Evolutionary conservation across 92 coral and sea anemone species (phyloP), one percentile per base, ranked within the genome.

Genomic region (Hydrozoanthus gracilis): DNA sequence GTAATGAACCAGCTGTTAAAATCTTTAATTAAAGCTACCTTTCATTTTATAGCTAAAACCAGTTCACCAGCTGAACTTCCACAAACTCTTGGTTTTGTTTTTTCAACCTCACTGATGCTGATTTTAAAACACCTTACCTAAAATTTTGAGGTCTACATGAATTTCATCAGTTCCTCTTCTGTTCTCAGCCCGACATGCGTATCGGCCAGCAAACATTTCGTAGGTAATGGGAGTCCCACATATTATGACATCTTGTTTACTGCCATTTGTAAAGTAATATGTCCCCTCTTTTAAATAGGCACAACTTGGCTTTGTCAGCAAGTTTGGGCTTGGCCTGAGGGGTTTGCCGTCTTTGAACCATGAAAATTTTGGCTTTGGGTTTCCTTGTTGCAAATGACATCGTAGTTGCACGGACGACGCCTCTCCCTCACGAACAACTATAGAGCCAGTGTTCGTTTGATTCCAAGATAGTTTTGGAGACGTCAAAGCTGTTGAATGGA

Each of bases 341-440:
- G 82, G 69, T 56, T 77, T 77, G 45, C 20, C 69, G 68, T 77
- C 66, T 50, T 77, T 77, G 68, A 77, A 77, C 82, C 82, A 77
- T 35, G 49, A 77, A 56, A 77, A 77, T 4, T 56, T 44, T 2
- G 82, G 82, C 16, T 77, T 55, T 1, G 82, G 82, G 66, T 66
- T 66, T 20, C 85, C 85, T 64, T 80, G 60, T 51, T 45, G 49
- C 49, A 80, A 48, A 16, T 16, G 0, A 20, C 85, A 80, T 47
- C 73, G 72, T 35, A 80, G 18, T 17, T 64, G 45, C 49, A 65
- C 5, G 15, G 73, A 65, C 4, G 9, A 46, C 13, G 18, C 74
- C n/a, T 20, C 4, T 8, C 35, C 73, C 44, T 65, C 85, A 9
- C 8, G 17, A 9, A 80, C 52, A 4, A 52, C 51, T 6, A 80